Base-by-base conservation (phyloP, 2,797 vertebrate species). In the Chaunax sp. region DNA sequence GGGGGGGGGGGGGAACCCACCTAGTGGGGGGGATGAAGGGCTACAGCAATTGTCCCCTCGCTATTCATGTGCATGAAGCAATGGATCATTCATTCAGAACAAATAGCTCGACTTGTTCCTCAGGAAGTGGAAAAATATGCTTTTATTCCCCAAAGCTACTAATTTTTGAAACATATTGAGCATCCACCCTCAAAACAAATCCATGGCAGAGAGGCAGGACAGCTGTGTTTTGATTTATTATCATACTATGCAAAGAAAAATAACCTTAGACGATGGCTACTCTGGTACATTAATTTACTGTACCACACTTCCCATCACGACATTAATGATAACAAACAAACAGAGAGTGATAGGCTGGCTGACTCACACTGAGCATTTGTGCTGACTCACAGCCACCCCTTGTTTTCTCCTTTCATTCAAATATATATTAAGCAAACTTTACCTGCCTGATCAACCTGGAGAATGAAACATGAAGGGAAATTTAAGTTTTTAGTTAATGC, bases 321-420 rank as follows among this genome's bases (percentile, higher is more conserved):
- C 68, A 75, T 72, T 71, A 78, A 77, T 64, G 52, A 75, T 58
- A 77, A 68, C 66, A 75, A 30, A 66, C 67, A 84, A 72, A 77
- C 59, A 80, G 66, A 45, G 60, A 72, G 38, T 53, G 63, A 71
- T 60, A 33, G 71, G 64, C 59, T 18, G 55, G 40, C 61, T 75
- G 77, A 82, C 66, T 89, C 80, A 77, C 59, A 57, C 64, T 49
- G 22, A 77, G 65, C 68, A 59, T 75, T 83, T 84, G 55, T 85
- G 90, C 83, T 86, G 90, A 90, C 77, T 89, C 83, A 84, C 69
- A 44, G 59, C 49, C 71, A 19, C 51, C 43, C 37, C 51, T 65
- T 72, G 25, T 62, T 79, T 43, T 23, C 45, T 64, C 22, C 33
- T 37, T 79, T 53, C 37, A 66, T 75, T 68, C 62, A 73, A 71